Evolutionary conservation across 2,797 vertebrate genomes (phyloP).

Genomic region (Anniella stebbinsi): DNA sequence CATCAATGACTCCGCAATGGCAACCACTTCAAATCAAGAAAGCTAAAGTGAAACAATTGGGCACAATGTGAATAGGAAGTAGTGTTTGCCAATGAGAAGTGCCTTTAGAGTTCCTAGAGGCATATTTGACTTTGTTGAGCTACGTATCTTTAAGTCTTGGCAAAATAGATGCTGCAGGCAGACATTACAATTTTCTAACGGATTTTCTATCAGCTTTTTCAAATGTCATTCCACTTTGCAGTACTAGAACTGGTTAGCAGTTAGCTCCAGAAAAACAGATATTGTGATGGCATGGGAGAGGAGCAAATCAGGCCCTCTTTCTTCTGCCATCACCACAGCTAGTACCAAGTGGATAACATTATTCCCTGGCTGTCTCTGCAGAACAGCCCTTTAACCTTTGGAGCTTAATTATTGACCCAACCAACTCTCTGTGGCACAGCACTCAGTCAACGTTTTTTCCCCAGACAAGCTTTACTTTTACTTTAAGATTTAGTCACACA

Average conservation of each 20-base stretch:
- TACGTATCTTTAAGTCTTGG: not conserved
- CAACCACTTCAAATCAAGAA: not conserved
- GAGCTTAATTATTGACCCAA: not conserved
- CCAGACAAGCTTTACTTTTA: too few relatives aligned
- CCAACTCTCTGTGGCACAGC: not conserved
- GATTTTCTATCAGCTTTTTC: constrained; percentile 8
- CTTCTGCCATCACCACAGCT: not conserved
- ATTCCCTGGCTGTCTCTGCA: not conserved
- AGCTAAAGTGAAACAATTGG: not conserved
- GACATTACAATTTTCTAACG: not conserved
- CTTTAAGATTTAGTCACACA: too few relatives aligned
- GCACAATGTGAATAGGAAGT: not conserved
- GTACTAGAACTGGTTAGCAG: not conserved
- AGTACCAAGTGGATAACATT: not conserved
- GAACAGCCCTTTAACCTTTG: too few relatives aligned
- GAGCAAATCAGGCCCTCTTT: not conserved
- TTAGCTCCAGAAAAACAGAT: not conserved
- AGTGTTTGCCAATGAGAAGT: not conserved
- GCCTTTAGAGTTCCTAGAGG: not conserved
- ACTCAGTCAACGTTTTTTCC: too few relatives aligned
- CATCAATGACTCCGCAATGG: not conserved
- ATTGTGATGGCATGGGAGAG: too few relatives aligned
- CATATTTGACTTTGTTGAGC: not conserved
- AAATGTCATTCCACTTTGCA: not conserved
- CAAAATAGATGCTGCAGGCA: not conserved